phyloP scores from a whole-genome alignment of 2,113 vertebrate genomes.

The Ia io region DNA sequence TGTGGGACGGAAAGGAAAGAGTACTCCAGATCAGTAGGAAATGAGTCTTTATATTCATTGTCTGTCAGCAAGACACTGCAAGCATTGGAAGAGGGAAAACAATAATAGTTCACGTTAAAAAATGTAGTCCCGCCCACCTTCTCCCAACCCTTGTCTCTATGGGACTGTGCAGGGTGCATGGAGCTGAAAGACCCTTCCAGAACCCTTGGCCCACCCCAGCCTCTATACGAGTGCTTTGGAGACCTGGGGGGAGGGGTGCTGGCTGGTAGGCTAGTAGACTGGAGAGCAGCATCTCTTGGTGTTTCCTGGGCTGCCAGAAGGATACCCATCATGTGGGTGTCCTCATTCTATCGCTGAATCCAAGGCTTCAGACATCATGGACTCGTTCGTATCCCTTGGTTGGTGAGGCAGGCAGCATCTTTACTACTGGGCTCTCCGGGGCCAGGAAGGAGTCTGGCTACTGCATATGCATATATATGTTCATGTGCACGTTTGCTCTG shows the following conservation, averaged over 20 bases:
- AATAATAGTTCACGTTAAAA: neutral
- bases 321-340: neutral
- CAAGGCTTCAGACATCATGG: neutral
- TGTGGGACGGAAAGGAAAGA: neutral
- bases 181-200: neutral
- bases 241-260: neutral
- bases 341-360: neutral
- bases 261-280: too few species aligned
- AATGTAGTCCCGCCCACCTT: too few species aligned
- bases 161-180: fast-evolving
- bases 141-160: fast-evolving
- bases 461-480: fast-evolving
- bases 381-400: neutral
- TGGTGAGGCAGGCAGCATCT: fast-evolving
- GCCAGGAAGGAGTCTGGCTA: neutral
- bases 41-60: conserved; percentile 33
- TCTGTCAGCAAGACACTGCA: neutral
- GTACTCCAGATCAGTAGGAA: neutral
- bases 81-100: neutral
- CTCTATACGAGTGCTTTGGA: neutral
- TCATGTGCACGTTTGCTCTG: neutral
- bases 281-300: neutral
- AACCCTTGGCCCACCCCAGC: neutral
- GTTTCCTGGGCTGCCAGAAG: neutral
- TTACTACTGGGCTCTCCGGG: neutral